Base-by-base conservation (phyloP, 2,888 invertebrate species). In the Ellobium chinense region DNA sequence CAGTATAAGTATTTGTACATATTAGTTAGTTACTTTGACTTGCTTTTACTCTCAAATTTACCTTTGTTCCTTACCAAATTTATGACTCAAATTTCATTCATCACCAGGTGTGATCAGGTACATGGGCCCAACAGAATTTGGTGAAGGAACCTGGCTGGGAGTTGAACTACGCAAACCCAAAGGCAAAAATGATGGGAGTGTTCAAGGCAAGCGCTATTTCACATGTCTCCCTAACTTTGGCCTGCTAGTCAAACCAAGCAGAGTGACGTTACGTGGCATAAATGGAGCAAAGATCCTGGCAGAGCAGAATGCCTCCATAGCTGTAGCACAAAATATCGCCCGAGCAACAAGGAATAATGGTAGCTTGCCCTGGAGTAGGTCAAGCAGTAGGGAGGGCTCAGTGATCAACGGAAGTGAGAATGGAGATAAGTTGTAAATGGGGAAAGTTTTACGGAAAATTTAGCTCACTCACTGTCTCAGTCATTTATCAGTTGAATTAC, bases 121-220 rank as follows among this genome's bases (percentile, higher is more conserved):
- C 85, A 92, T 93, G 77, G 94, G 94, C 66, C 89, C 91, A 4
- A 93, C 93, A 27, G 93, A 93, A 54, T 94, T 94, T 85, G 93
- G 93, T n/a, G 93, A 93, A 31, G 94, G 94, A 3, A 88, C 92
- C 12, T 94, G 94, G 94, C 89, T 94, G 18, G 94, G 94, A 4
- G 92, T 94, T 27, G 94, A 94, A 85, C 88, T 94, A 68, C 85
- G 93, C 56, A 89, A 91, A 34, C 88, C 93, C 2, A 92, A 91
- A 80, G 93, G 93, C 68, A 92, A 91, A 83, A 92, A 93, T 82
- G 93, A 93, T 78, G 93, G 93, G 7, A 85, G 85, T n/a, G 92
- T 93, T 2, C 90, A 91, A 68, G 92, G 92, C 31, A 89, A 87
- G 78, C 85, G 91, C 7, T 93, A 93, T 84, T 93, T 93, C 84